Conservation (phyloP, 2,888 invertebrate species). For the Drosophila kokeensis region DNA sequence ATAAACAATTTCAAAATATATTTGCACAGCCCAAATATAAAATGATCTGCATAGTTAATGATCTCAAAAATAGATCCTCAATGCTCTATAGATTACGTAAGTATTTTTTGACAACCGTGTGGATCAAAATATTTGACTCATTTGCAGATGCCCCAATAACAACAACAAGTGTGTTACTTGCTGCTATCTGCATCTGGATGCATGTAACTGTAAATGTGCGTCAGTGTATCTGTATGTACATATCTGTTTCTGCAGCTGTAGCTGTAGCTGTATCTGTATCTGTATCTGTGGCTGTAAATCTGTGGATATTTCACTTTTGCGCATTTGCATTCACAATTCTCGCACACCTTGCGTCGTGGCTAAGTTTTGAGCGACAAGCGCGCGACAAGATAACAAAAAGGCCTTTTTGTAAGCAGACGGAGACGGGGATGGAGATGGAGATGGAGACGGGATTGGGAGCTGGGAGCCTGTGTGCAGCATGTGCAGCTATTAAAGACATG, state of each 20-base stretch:
- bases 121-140: conserved; percentile 44
- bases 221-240: conserved; percentile 7
- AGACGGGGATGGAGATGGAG: conserved; percentile 15
- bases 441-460: conserved; percentile 1
- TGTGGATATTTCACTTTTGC: conserved; percentile 33
- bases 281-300: conserved; percentile 19
- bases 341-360: conserved; percentile 70
- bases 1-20: not conserved
- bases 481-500: conserved; percentile 56
- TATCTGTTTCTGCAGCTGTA: conserved; percentile 23
- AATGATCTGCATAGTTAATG: not conserved
- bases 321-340: conserved; percentile 54
- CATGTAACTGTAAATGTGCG: conserved; percentile 11
- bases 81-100: not conserved
- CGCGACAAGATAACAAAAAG: conserved; percentile 78
- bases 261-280: conserved; percentile 16
- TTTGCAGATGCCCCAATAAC: conserved; percentile 39
- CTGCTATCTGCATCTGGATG: conserved; percentile 13
- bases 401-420: conserved; percentile 52
- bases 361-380: conserved; percentile 68
- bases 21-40: not conserved
- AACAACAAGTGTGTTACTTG: conserved; percentile 36
- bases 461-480: not conserved
- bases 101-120: not conserved
- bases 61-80: not conserved